Percentiles rank a stretch among this genome's conserved stretches.
Evolutionary conservation across 30 jellyfish, hydroid and myxozoan genomes (phyloP).

Genomic region (Chrysaora quinquecirrha): DNA sequence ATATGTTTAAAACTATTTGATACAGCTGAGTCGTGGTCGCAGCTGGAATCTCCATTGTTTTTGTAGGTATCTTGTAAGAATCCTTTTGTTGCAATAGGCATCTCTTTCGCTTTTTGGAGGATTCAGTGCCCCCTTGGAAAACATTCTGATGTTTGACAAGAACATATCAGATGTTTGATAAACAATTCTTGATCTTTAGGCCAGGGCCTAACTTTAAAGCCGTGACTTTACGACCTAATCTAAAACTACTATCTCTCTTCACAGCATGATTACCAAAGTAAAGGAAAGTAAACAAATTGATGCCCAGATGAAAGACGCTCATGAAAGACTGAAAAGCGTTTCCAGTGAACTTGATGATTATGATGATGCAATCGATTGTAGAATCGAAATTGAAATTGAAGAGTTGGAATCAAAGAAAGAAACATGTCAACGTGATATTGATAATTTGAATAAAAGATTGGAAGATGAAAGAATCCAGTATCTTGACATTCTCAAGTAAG

Average conservation of each 20-base stretch:
- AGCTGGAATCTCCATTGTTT: too few species aligned
- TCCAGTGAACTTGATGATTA: constrained; percentile 58
- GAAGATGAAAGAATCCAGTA: constrained; percentile 77
- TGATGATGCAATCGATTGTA: constrained; percentile 56
- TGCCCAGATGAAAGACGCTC: constrained; percentile 50
- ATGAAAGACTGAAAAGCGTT: constrained; percentile 46
- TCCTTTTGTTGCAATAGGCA: too few species aligned
- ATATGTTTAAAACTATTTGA: too few species aligned
- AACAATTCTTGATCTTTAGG: too few species aligned
- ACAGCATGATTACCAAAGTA: constrained; percentile 75
- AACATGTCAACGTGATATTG: constrained; percentile 65
- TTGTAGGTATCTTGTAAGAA: too few species aligned
- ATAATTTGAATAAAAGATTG: constrained; percentile 50
- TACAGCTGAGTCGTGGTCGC: too few species aligned
- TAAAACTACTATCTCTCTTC: background rate
- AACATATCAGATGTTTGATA: too few species aligned
- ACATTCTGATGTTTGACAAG: too few species aligned
- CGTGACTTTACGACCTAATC: too few species aligned
- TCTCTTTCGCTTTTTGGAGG: too few species aligned
- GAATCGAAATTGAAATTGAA: constrained; percentile 68
- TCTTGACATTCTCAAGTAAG: constrained; percentile 82
- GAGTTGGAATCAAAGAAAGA: constrained; percentile 51
- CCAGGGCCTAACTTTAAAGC: too few species aligned
- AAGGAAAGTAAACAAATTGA: constrained; percentile 62
- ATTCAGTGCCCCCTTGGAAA: too few species aligned